A percentile compares a stretch with the other conserved stretches of the same genome.
These are phyloP conservation scores for Gasterosteus aculeatus DNA, from an alignment of 2,113 vertebrate genomes.

Conservation along the genomic window DNA sequence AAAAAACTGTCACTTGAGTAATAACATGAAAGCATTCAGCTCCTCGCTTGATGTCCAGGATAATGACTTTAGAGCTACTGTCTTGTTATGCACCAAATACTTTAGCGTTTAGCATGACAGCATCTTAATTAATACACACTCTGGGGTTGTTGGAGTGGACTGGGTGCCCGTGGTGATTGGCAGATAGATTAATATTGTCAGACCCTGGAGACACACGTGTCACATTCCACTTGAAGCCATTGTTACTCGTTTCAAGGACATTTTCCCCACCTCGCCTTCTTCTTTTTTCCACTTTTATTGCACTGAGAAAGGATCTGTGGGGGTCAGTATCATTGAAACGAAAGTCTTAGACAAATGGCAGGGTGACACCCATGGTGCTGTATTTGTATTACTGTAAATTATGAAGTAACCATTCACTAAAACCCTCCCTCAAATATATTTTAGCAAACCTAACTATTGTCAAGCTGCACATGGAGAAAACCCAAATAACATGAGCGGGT, in stretches of 20 bases:
- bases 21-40: constrained; percentile 65
- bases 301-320: constrained; percentile 4
- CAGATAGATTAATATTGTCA: constrained; percentile 85
- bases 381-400: constrained; percentile 23
- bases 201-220: constrained; percentile 76
- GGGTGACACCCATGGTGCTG: constrained; percentile 21
- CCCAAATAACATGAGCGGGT: not conserved
- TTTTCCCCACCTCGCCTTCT: constrained; percentile 41
- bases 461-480: not conserved
- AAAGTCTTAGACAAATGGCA: constrained; percentile 33
- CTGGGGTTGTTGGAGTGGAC: constrained; percentile 65
- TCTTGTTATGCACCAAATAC: constrained; percentile 81
- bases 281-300: constrained; percentile 17
- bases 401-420: not conserved
- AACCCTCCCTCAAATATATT: not conserved
- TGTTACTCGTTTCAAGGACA: constrained; percentile 81
- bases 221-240: constrained; percentile 73
- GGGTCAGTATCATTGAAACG: constrained; percentile 38
- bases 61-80: constrained; percentile 80
- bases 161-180: constrained; percentile 77
- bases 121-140: constrained; percentile 82
- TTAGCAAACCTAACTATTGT: not conserved
- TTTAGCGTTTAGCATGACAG: constrained; percentile 76
- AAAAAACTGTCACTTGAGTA: constrained; percentile 68
- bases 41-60: constrained; percentile 57